Evolutionary conservation across 2,113 vertebrate genomes (phyloP), one percentile per base, ranked within the genome.

Genomic region (Gymnorhina tibicen): DNA sequence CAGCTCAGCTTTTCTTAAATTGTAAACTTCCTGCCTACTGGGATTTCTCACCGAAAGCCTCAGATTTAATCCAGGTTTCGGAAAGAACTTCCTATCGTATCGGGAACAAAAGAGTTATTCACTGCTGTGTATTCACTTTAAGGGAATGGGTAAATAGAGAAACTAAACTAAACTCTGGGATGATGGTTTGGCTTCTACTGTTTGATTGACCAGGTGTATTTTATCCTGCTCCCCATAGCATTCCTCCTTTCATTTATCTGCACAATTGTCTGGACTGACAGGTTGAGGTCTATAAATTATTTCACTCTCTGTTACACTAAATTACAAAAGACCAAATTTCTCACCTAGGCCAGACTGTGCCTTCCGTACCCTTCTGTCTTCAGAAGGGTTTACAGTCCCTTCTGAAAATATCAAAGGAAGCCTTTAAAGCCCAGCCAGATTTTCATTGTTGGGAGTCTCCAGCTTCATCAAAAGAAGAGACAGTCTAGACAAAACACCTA

Each of bases 401-500:
- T 58, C 76, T 86, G 91, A 72, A 83, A 92, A 94, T 93, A 93
- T 92, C 92, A 96, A 96, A 96, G 85, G 53, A 62, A 88, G 59
- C 24, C 91, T 96, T 96, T 91, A 94, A 94, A 95, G 92, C 55
- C 68, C 76, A 93, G 91, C 46, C 95, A 96, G 91, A 58, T 80
- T 94, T 66, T 91, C 79, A 86, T 88, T 92, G 75, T 70, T 91
- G 89, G 50, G 86, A 97, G 92, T 74, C 79, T 95, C 83, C 83
- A 84, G 12, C 72, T 83, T 93, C 91, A 97, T 95, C 94, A 97
- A 94, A 96, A 96, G 88, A 74, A 88, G 83, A 96, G 42, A 62
- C 85, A 93, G 94, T 94, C 96, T 94, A 96, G 95, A 94, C 92
- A 94, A 90, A 94, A 94, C 94, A 96, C 90, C 85, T 96, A 96